A percentile compares a stretch with the other conserved stretches of the same genome.
Evolutionary conservation across 23 tunicate genomes (phyloP).

Genomic region (Halocynthia aurantium): DNA sequence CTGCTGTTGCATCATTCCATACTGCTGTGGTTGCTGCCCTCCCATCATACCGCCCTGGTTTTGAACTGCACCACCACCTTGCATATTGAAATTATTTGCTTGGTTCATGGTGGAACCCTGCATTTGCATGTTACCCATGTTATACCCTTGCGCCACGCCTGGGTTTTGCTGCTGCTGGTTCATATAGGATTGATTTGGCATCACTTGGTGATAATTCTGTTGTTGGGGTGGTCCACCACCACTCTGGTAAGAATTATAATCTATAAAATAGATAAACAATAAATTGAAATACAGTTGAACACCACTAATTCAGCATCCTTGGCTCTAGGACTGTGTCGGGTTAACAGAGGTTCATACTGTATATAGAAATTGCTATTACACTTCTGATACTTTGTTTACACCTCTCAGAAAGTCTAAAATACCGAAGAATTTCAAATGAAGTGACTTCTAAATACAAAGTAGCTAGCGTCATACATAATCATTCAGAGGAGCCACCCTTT

Average conservation of each 20-base stretch:
- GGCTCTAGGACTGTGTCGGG: too few relatives aligned
- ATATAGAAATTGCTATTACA: too few relatives aligned
- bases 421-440: not conserved
- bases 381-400: not conserved
- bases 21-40: slow-evolving; percentile 20
- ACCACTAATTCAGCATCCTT: too few relatives aligned
- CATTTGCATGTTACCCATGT: slow-evolving; percentile 29
- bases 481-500: not conserved
- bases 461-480: not conserved
- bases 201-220: slow-evolving; percentile 16
- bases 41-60: slow-evolving; percentile 15
- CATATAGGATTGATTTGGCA: slow-evolving; percentile 25
- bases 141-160: slow-evolving; percentile 5
- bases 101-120: slow-evolving; percentile 14
- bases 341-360: too few relatives aligned
- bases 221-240: slow-evolving; percentile 17
- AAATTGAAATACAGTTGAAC: too few relatives aligned
- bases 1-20: slow-evolving; percentile 17
- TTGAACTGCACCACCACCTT: slow-evolving; percentile 7
- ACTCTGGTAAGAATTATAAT: slow-evolving; percentile 11
- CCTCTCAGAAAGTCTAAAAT: not conserved
- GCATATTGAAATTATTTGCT: slow-evolving; percentile 4
- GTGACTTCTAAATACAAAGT: too few relatives aligned
- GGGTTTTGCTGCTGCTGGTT: slow-evolving; percentile 16
- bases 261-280: not conserved